Evolutionary conservation across 2,797 vertebrate genomes (phyloP), one percentile per base, ranked within the genome.

Genomic region (Pempheris klunzingeri): DNA sequence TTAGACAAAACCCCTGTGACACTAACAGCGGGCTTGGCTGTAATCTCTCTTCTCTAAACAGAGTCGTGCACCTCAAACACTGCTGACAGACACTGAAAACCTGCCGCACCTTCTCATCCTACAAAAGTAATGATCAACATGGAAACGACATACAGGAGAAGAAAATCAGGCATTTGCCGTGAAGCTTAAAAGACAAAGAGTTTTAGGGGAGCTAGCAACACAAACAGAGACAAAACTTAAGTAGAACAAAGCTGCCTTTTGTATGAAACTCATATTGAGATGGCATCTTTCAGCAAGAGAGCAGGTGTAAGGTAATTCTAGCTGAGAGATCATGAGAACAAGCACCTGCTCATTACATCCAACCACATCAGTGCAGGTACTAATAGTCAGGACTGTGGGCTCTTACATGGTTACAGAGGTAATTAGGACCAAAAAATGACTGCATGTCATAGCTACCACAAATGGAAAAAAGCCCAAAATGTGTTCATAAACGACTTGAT

Each of bases 301-400:
- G 65, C 71, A 72, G 82, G 84, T 57, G 77, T 63, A 55, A 74
- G 80, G 83, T 89, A 89, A 91, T 87, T 90, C 84, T 75, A 89
- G 84, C 77, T 57, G 77, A 89, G 70, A 67, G 78, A 80, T 68
- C 70, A 55, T 43, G 15, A 39, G 49, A 80, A 70, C 52, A 74
- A 82, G 78, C 85, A 92, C 90, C 92, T 91, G 89, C 90, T 92
- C 85, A 91, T 92, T 90, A 92, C 78, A 86, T 71, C 53, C 76
- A 72, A 82, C 87, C 92, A 91, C 86, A 90, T 92, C 85, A 85
- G 80, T 76, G 72, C 77, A 87, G 69, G 83, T 82, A 83, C 78
- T 87, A 86, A 86, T 83, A 86, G 68, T 50, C n/a, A 4, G 36
- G 57, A 66, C 66, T 78, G 73, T 59, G 54, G 55, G 34, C 34